Percentiles rank a stretch among this genome's conserved stretches.
Evolutionary conservation across 2,797 vertebrate genomes (phyloP).

Genomic region (Argyrosomus regius): DNA sequence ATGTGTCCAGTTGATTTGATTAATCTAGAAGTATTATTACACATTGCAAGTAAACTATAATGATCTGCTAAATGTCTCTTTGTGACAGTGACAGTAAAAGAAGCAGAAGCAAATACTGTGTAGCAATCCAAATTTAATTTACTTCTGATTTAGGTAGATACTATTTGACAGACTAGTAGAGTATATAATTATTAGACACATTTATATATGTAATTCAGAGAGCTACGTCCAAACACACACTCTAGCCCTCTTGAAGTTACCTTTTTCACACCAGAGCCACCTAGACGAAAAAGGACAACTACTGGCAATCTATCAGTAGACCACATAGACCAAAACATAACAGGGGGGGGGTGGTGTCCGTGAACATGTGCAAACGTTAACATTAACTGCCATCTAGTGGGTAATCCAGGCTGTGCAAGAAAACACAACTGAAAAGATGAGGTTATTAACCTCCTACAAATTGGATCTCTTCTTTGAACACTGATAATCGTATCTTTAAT

Average conservation of each 20-base stretch:
- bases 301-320: constrained; percentile 18
- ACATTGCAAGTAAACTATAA: neutral
- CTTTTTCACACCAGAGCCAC: constrained; percentile 22
- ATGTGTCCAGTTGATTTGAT: neutral
- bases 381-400: constrained; percentile 78
- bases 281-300: constrained; percentile 39
- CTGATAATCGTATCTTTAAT: constrained; percentile 10
- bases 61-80: neutral
- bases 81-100: constrained; percentile 1
- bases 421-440: neutral
- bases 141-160: neutral
- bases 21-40: neutral
- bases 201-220: neutral
- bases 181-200: neutral
- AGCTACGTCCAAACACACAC: neutral
- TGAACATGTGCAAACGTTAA: constrained; percentile 41
- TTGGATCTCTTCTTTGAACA: neutral
- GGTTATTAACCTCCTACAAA: neutral
- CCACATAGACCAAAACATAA: constrained; percentile 28
- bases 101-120: neutral
- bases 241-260: neutral
- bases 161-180: neutral
- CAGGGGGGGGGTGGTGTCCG: neutral
- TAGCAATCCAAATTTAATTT: neutral
- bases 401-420: constrained; percentile 1